A percentile compares a stretch with the other conserved stretches of the same genome.
Conservation (phyloP, 2,797 vertebrate genomes). For the Numenius phaeopus region DNA sequence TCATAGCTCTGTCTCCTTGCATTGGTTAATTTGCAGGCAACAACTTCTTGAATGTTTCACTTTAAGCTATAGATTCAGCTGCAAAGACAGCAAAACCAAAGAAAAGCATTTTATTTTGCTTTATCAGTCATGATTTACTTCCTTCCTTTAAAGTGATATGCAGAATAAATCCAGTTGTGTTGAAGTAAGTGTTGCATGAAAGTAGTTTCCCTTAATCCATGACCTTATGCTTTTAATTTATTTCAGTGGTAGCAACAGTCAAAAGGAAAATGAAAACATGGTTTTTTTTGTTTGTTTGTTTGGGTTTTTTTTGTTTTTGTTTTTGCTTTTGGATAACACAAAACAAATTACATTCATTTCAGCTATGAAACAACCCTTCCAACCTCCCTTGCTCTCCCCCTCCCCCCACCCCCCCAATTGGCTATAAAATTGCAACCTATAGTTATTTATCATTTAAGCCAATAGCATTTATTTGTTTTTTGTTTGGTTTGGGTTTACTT, state of each 20-base stretch:
- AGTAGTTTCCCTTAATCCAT: neutral
- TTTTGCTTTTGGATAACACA: neutral
- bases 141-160: neutral
- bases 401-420: rapidly evolving
- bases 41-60: neutral
- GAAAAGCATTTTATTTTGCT: neutral
- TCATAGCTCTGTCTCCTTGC: neutral
- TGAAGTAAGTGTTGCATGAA: neutral
- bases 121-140: neutral
- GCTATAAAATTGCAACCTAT: neutral
- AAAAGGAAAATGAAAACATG: neutral
- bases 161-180: neutral
- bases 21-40: neutral
- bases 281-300: neutral
- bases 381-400: neutral
- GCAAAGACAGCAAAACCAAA: neutral
- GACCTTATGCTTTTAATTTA: neutral
- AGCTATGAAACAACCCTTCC: neutral
- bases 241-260: neutral
- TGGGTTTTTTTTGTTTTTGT: neutral
- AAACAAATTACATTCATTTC: neutral
- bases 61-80: neutral
- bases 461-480: neutral
- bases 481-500: neutral
- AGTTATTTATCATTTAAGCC: neutral